Conservation (phyloP, 2,113 vertebrate species). For the Scytalopus superciliaris region DNA sequence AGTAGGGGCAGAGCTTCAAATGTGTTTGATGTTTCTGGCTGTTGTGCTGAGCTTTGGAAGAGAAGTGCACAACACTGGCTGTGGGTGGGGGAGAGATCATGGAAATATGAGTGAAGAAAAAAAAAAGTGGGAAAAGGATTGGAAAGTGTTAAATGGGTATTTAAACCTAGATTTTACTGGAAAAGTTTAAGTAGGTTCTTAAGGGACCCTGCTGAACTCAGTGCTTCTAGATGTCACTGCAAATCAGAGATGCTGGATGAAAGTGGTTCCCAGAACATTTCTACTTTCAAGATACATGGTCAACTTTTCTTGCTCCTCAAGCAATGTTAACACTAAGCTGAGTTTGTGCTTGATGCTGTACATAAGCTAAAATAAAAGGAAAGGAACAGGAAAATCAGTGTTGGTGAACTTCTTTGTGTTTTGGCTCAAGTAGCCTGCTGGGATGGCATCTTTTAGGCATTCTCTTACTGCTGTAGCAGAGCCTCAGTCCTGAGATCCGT, state of each 20-base stretch:
- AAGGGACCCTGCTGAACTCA: background rate
- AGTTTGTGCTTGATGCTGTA: background rate
- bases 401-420: background rate
- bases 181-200: background rate
- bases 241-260: conserved; percentile 13
- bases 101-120: background rate
- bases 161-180: background rate
- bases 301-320: background rate
- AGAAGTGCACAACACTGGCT: background rate
- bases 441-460: background rate
- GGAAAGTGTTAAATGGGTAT: background rate
- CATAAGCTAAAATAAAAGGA: background rate
- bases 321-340: background rate
- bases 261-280: conserved; percentile 26
- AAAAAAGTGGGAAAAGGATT: background rate
- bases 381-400: background rate
- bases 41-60: background rate
- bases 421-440: background rate
- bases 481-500: background rate
- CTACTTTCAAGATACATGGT: background rate
- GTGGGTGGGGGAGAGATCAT: background rate
- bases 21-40: background rate
- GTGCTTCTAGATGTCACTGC: background rate
- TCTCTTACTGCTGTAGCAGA: background rate
- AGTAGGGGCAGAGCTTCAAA: background rate